phyloP scores from a whole-genome alignment of 2,113 vertebrate genomes.

The Apeltes quadracus region DNA sequence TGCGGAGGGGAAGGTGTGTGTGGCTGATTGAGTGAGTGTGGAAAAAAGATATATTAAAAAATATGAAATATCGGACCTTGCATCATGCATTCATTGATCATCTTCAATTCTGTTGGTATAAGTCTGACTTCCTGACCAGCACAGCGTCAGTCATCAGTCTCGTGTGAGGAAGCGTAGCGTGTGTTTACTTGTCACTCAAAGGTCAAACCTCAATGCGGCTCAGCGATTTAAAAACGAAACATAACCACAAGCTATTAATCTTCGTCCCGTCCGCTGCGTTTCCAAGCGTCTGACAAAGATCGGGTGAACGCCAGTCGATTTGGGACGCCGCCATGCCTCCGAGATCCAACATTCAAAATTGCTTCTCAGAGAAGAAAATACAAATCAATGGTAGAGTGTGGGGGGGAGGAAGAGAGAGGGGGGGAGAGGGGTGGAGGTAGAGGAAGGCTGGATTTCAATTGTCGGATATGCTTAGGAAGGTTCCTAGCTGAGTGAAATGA shows the following conservation, averaged over 20 bases:
- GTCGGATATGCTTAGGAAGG: too few relatives aligned
- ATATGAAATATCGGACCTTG: too few relatives aligned
- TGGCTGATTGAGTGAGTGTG: too few relatives aligned
- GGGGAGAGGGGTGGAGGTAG: too few relatives aligned
- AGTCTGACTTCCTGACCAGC: neutral
- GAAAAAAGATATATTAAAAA: too few relatives aligned
- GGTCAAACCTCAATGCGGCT: conserved; percentile 29
- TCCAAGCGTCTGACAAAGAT: conserved; percentile 47
- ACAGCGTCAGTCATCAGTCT: neutral
- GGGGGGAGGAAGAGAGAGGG: too few relatives aligned
- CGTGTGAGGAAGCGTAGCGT: neutral
- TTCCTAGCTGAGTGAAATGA: too few relatives aligned
- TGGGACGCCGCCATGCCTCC: neutral
- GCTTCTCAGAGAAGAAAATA: conserved; percentile 38
- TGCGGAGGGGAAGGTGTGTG: too few relatives aligned
- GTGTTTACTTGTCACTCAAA: conserved; percentile 31
- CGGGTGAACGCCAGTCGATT: conserved; percentile 29
- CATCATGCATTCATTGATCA: neutral
- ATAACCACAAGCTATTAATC: conserved; percentile 27
- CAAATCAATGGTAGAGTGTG: conserved; percentile 35
- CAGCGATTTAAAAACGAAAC: conserved; percentile 8
- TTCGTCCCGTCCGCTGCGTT: conserved; percentile 17
- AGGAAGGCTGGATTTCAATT: too few relatives aligned
- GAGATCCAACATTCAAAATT: conserved; percentile 30
- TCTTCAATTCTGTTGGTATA: neutral